Base-by-base conservation (phyloP, 2,888 invertebrate genomes). In the Ethmia dodecea region DNA sequence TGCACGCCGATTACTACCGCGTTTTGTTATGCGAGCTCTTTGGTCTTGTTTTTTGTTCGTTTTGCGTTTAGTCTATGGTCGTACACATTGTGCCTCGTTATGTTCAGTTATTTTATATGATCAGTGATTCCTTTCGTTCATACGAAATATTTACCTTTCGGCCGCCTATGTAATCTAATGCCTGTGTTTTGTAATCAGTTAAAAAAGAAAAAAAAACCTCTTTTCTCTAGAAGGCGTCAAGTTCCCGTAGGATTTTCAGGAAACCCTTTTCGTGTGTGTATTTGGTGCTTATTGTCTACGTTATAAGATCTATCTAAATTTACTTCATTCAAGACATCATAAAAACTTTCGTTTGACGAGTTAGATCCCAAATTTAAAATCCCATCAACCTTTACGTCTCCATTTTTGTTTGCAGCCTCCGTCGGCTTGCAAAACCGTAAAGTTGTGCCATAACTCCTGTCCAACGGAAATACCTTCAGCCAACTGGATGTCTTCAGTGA, bases 361-460 rank as follows among this genome's bases (percentile, higher is more conserved):
- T 34, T 22, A 4, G 28, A 28, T n/a, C 25, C 13, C 26, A 35
- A 22, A 27, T 31, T 38, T 34, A 38, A 53, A 40, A 33, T 43
- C 33, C 24, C 37, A 28, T 48, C 46, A 39, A 38, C 41, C 25
- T 49, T 44, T 49, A 45, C 45, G 42, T 30, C 5, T 33, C 43
- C 22, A 45, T 43, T 43, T 62, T 63, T 60, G 59, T 64, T 62
- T 58, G 47, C 55, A 45, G 46, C 44, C 43, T 16, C 13, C 13
- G 29, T 13, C 29, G 9, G 31, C 24, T 54, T 52, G 52, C n/a
- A n/a, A n/a, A 50, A 48, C 42, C 43, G 56, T 58, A 57, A 76
- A 77, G 67, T 79, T 75, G 53, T 45, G 61, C 65, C 76, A 73
- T 78, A 79, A 78, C 63, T 77, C 65, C 52, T 62, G 50, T 52